Evolutionary conservation across 2,888 invertebrate genomes (phyloP).

Genomic region (Cephus pygmeus): DNA sequence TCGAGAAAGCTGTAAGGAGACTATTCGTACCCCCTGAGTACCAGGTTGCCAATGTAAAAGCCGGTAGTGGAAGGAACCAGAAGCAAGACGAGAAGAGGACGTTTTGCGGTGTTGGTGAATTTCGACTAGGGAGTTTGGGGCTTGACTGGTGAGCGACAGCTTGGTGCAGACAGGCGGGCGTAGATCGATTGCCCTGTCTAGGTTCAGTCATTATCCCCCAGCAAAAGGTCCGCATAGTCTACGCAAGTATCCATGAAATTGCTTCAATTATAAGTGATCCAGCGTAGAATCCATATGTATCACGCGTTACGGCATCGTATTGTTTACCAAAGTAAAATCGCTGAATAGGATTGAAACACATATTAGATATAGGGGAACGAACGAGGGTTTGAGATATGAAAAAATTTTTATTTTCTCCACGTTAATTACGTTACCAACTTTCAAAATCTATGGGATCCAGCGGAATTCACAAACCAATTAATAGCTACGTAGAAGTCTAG

Average conservation of each 20-base stretch:
- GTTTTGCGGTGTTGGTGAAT: constrained; percentile 31
- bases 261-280: constrained; percentile 25
- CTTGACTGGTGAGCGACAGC: constrained; percentile 37
- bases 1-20: not conserved
- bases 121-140: constrained; percentile 25
- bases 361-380: not conserved
- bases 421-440: not conserved
- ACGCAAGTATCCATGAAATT: constrained; percentile 37
- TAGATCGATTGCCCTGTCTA: constrained; percentile 45
- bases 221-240: constrained; percentile 28
- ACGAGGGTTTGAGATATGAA: too few relatives aligned
- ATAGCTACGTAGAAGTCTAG: not conserved
- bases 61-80: not conserved
- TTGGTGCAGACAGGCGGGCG: constrained; percentile 37
- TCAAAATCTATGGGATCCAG: not conserved
- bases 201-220: constrained; percentile 29
- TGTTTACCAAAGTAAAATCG: not conserved
- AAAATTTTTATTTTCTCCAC: not conserved
- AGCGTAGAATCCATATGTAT: not conserved
- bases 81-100: not conserved
- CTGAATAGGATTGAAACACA: not conserved
- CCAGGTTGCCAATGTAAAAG: not conserved
- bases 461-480: not conserved
- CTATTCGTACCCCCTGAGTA: not conserved
- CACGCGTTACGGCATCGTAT: not conserved